Evolutionary conservation across 37 sponge, comb jelly and placozoan species (phyloP), one percentile per base, ranked within the genome.

Genomic region (Haliclona indistincta): DNA sequence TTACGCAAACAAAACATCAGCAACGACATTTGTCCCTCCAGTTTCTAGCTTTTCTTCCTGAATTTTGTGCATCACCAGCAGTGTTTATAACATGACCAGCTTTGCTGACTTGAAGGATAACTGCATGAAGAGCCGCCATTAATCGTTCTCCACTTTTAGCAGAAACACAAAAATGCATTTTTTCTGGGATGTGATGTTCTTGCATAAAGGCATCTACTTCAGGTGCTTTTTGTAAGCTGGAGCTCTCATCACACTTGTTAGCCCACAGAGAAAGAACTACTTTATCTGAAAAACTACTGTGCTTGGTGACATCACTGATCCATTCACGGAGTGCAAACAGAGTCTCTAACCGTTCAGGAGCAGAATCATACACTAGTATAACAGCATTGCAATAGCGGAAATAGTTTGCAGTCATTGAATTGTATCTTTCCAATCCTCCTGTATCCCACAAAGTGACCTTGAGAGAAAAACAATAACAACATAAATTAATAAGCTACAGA

Each of bases 381-480:
- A 79, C 80, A 17, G 73, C 86, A 2, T 71, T 17, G 49, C 78
- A 61, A 19, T 67, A 25, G 2, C 74, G 34, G 35, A 61, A 86
- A 67, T 86, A 86, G 53, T 55, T 79, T 6, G 56, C 33, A 11
- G 86, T 86, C 80, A 86, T 73, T 26, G 47, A 43, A 28, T 29
- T 42, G 49, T 74, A 56, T 13, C 44, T 32, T 10, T 28, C 33
- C 1, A 73, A 34, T 25, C 74, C 81, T 39, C 75, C 71, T 6
- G 86, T 86, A 68, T 86, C 86, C 80, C 80, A 79, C 17, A 86
- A 49, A 40, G 22, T 58, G 38, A 73, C 51, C 86, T 79, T 35
- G n/a, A 74, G 20, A 54, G 22, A 23, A 70, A 38, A 17, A 70
- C n/a, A n/a, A n/a, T n/a, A n/a, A n/a, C n/a, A n/a, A n/a, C n/a